Base-by-base conservation (phyloP, 2,113 vertebrate species). In the Cryptomyrus ogoouensis region DNA sequence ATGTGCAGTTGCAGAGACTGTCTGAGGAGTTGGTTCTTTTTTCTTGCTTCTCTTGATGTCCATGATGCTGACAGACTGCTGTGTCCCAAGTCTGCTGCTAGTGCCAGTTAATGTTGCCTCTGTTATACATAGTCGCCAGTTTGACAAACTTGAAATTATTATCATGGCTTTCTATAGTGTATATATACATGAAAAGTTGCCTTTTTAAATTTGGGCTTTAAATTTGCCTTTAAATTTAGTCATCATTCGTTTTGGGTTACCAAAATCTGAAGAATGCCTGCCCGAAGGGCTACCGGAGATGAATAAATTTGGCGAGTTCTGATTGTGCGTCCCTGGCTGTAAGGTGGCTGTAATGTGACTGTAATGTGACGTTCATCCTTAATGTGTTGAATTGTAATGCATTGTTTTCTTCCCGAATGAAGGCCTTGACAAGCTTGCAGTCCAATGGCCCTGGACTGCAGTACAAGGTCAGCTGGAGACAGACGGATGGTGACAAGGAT, bases 401-500 rank as follows among this genome's bases (percentile, higher is more conserved):
- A 5, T 83, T 62, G 5, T 13, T 7, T 9, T 62, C 46, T 5
- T 88, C 47, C 39, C 2, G 12, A 24, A 27, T 66, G 85, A 91
- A 99, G 98, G 95, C 97, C 13, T 94, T 99, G 90, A 97, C 94
- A 66, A 97, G 97, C 86, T 96, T 98, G 87, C 96, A 98, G 91
- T 96, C 97, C 6, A 99, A 99, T 0, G 98, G 98, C 46, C 98
- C 98, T 2, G 96, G 96, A 42, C 96, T 99, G 91, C 96, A 96
- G 80, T 99, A 99, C 94, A 97, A 95, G 94, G 97, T 99, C 83
- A 97, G 95, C 93, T 99, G 98, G 98, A 96, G 96, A 89, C 97
- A 97, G 94, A 97, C 96, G 88, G 97, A 97, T 88, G 92, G 94
- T 62, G 97, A 97, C 5, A 96, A 97, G 88, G 96, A 97, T 0